Percentiles rank a stretch among this genome's conserved stretches.
Evolutionary conservation across 2,113 vertebrate genomes (phyloP).

Genomic region (Toxotes jaculatrix): DNA sequence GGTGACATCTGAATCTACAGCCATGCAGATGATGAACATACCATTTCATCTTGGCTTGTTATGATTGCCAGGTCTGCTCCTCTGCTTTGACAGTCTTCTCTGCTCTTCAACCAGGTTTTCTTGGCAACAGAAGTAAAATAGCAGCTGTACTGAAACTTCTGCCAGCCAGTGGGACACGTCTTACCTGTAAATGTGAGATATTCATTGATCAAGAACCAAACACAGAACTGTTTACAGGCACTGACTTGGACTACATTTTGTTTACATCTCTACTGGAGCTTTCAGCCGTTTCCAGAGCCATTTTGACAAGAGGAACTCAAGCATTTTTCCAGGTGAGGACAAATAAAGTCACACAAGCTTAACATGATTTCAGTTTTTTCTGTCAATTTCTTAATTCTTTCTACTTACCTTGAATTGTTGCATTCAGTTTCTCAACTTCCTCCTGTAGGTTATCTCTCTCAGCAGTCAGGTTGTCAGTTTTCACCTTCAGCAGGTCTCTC

Average conservation of each 20-base stretch:
- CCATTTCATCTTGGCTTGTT: constrained; percentile 64
- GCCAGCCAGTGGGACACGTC: constrained; percentile 63
- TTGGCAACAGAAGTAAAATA: constrained; percentile 55
- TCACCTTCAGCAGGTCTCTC: constrained; percentile 34
- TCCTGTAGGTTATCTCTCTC: constrained; percentile 42
- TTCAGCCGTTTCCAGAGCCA: neutral
- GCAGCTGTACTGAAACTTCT: constrained; percentile 60
- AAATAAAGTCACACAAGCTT: neutral
- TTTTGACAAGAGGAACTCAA: neutral
- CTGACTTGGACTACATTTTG: neutral
- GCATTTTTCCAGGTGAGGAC: neutral
- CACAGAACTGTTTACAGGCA: neutral
- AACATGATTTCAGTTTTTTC: neutral
- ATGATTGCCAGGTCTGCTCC: constrained; percentile 70
- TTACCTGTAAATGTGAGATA: constrained; percentile 31
- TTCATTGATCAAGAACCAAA: neutral
- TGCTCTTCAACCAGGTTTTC: constrained; percentile 55
- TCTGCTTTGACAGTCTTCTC: constrained; percentile 6
- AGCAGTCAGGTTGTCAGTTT: constrained; percentile 52
- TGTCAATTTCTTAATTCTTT: neutral
- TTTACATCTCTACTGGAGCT: neutral
- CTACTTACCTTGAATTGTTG: constrained; percentile 34
- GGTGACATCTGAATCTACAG: neutral
- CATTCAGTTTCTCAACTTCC: constrained; percentile 15
- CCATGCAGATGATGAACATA: constrained; percentile 45